Evolutionary conservation across 2,113 vertebrate genomes (phyloP).

Genomic region (Pimephales promelas): DNA sequence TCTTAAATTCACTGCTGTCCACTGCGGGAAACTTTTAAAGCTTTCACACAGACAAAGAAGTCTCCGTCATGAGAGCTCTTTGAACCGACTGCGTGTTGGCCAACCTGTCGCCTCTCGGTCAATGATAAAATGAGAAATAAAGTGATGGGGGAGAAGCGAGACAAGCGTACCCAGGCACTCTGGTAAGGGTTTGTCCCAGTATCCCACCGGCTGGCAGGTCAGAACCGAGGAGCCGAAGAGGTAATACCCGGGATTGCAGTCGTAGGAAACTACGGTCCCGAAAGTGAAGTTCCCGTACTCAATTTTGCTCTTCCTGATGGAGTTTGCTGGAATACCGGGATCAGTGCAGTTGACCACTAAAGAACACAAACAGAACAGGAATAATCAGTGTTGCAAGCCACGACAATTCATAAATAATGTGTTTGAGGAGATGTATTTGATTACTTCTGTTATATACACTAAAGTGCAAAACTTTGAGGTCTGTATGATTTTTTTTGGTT

Average conservation of each 20-base stretch:
- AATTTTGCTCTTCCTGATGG: slow-evolving; percentile 96
- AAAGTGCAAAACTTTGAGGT: not conserved
- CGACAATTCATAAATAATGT: not conserved
- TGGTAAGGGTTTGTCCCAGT: slow-evolving; percentile 96
- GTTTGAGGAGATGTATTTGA: too few species aligned
- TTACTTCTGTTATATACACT: too few species aligned
- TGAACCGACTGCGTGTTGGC: not conserved
- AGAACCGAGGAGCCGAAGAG: slow-evolving; percentile 95
- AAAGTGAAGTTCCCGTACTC: slow-evolving; percentile 97
- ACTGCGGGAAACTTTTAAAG: not conserved
- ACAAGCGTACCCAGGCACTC: slow-evolving; percentile 91
- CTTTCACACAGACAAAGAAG: not conserved
- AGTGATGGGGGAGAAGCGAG: not conserved
- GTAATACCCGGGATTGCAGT: slow-evolving; percentile 96
- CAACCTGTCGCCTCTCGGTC: not conserved
- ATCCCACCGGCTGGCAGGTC: slow-evolving; percentile 90
- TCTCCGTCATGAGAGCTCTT: not conserved
- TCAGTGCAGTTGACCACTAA: slow-evolving; percentile 96
- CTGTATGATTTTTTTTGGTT: too few species aligned
- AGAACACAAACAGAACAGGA: not conserved
- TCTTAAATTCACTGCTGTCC: not conserved
- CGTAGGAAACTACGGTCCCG: slow-evolving; percentile 95
- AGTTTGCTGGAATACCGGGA: slow-evolving; percentile 94
- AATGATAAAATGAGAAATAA: slow-evolving; percentile 18
- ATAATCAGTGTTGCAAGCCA: slow-evolving; percentile 27